These are phyloP conservation scores for Tetramorium parvispinum DNA, from an alignment of 1,140 invertebrate species.

Conservation along the genomic window DNA sequence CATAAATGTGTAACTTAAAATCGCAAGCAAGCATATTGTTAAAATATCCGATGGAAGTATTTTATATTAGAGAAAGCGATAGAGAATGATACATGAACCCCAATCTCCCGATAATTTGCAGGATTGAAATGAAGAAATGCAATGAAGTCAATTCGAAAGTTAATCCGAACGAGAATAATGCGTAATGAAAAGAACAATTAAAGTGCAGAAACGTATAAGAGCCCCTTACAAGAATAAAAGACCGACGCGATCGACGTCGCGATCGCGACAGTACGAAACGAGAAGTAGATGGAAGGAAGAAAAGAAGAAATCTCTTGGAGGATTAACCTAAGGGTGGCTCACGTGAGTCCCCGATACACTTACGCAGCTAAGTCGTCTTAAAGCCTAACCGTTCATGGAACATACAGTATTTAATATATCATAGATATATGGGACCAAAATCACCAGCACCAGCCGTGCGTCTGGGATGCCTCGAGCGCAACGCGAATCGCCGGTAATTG, in stretches of 20 bases:
- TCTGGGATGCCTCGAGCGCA: slow-evolving; percentile 62
- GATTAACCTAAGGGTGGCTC: slow-evolving; percentile 74
- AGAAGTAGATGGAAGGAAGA: not conserved
- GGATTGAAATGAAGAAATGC: not conserved
- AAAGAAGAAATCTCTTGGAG: slow-evolving; percentile 66
- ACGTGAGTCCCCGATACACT: slow-evolving; percentile 77
- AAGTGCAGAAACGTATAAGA: not conserved
- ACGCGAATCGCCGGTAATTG: slow-evolving; percentile 57
- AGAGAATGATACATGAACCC: not conserved
- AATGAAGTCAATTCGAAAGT: not conserved
- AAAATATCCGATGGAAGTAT: slow-evolving; percentile 1
- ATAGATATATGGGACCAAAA: slow-evolving; percentile 98
- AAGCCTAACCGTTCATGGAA: slow-evolving; percentile 93
- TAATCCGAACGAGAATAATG: not conserved
- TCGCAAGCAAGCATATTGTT: not conserved
- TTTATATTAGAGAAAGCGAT: not conserved
- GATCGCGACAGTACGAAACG: not conserved
- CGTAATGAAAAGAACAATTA: not conserved
- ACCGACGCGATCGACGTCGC: slow-evolving; percentile 17
- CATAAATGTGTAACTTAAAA: not conserved
- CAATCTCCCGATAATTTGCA: not conserved
- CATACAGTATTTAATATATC: slow-evolving; percentile 96
- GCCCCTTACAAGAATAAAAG: not conserved
- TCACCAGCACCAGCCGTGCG: slow-evolving; percentile 87
- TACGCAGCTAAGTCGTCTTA: slow-evolving; percentile 64